Percentiles rank a stretch among this genome's conserved stretches.
phyloP scores from a whole-genome alignment of 2,888 invertebrate species.

The Alloplasta piceator region DNA sequence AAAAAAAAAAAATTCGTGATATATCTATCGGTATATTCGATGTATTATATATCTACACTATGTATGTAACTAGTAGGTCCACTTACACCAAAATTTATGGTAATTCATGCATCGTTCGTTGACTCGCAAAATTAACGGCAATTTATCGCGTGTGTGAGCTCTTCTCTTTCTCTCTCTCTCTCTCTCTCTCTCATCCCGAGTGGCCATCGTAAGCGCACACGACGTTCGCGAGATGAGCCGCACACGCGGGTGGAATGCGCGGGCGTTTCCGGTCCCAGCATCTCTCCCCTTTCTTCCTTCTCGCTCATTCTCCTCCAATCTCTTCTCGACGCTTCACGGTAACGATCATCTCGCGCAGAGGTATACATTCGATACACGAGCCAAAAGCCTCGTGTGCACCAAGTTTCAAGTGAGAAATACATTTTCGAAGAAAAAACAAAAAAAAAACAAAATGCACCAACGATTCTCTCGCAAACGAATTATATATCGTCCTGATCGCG shows the following conservation, averaged over 20 bases:
- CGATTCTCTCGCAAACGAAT: conserved; percentile 44
- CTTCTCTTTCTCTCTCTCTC: too few relatives aligned
- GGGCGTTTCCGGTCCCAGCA: conserved; percentile 67
- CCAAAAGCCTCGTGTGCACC: background rate
- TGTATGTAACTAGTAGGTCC: conserved; percentile 72
- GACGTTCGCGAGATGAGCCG: conserved; percentile 20
- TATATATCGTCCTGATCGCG: conserved; percentile 44
- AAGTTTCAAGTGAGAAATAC: background rate
- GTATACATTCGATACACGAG: background rate
- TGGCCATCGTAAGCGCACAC: conserved; percentile 40
- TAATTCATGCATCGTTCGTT: conserved; percentile 70
- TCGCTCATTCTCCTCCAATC: conserved; percentile 22
- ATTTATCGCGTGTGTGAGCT: conserved; percentile 57
- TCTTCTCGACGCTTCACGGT: conserved; percentile 13
- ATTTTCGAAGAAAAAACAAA: conserved; percentile 14
- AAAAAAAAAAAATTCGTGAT: background rate
- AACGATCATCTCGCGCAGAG: background rate
- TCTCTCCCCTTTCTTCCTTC: conserved; percentile 33
- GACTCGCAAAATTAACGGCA: conserved; percentile 70
- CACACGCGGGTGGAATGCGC: conserved; percentile 67
- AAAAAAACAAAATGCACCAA: background rate
- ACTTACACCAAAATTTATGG: conserved; percentile 73
- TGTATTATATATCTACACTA: conserved; percentile 52
- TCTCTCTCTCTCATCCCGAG: background rate
- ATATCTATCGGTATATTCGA: conserved; percentile 36